phyloP scores from a whole-genome alignment of 2,888 invertebrate genomes.

The Acrocera orbiculus region DNA sequence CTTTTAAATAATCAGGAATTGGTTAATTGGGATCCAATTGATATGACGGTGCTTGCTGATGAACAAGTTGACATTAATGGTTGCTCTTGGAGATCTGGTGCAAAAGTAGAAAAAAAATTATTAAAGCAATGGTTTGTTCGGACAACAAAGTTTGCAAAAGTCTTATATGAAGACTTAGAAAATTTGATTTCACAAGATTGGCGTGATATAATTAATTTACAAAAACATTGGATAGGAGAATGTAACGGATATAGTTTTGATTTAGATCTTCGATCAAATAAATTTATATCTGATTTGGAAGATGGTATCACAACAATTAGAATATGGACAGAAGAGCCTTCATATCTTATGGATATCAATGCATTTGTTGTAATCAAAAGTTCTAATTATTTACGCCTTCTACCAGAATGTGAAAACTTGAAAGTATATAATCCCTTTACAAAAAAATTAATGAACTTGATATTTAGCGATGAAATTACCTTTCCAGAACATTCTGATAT shows the following conservation, averaged over 20 bases:
- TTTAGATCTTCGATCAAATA: conserved; percentile 35
- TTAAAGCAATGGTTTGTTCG: conserved; percentile 90
- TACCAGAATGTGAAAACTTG: conserved; percentile 24
- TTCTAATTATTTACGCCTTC: conserved; percentile 35
- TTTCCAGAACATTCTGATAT: conserved; percentile 50
- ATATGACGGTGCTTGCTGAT: conserved; percentile 91
- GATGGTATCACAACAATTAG: conserved; percentile 19
- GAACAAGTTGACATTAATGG: conserved; percentile 91
- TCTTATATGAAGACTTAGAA: conserved; percentile 49
- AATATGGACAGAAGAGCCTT: conserved; percentile 58
- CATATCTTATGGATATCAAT: conserved; percentile 45
- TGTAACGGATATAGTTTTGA: conserved; percentile 61
- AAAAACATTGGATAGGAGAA: conserved; percentile 80
- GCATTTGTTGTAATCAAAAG: conserved; percentile 49
- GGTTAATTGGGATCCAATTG: conserved; percentile 98
- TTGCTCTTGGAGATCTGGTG: conserved; percentile 92
- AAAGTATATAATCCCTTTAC: conserved; percentile 54
- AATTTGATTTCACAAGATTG: conserved; percentile 56
- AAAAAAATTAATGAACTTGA: conserved; percentile 42
- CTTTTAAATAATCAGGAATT: conserved; percentile 39
- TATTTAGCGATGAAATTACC: conserved; percentile 40
- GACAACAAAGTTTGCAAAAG: conserved; percentile 68
- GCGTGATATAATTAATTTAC: conserved; percentile 68
- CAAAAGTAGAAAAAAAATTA: conserved; percentile 72
- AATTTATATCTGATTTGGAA: conserved; percentile 29